Evolutionary conservation across 2,113 vertebrate species (phyloP).

Genomic region (Odocoileus hemionus): DNA sequence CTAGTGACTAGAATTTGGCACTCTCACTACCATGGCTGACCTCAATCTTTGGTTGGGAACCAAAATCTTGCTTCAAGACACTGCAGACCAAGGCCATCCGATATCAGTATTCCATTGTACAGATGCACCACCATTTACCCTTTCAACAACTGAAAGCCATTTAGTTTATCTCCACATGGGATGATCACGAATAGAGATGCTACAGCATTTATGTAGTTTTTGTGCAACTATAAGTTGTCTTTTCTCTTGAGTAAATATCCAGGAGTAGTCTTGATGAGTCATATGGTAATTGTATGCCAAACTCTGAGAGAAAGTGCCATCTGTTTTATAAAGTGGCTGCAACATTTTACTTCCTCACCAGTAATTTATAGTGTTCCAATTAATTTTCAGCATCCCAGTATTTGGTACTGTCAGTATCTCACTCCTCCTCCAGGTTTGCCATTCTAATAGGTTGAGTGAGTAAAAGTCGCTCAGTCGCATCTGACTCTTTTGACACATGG

Average conservation of each 20-base stretch:
- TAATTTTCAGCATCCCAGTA: not conserved
- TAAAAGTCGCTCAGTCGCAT: fast-evolving
- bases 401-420: not conserved
- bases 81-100: not conserved
- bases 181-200: not conserved
- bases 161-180: not conserved
- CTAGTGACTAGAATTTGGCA: not conserved
- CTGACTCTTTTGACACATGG: not conserved
- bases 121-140: not conserved
- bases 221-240: not conserved
- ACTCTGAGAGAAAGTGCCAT: not conserved
- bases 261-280: not conserved
- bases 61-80: not conserved
- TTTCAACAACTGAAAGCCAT: not conserved
- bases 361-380: not conserved
- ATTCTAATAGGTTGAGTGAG: not conserved
- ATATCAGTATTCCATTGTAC: not conserved
- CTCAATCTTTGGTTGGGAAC: not conserved
- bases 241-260: not conserved
- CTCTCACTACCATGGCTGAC: not conserved
- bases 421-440: not conserved
- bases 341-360: not conserved
- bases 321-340: not conserved
- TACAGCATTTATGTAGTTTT: not conserved
- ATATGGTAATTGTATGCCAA: not conserved